A percentile compares a stretch with the other conserved stretches of the same genome.
These are phyloP conservation scores for Volucella zonaria DNA, from an alignment of 2,888 invertebrate genomes.

Conservation along the genomic window DNA sequence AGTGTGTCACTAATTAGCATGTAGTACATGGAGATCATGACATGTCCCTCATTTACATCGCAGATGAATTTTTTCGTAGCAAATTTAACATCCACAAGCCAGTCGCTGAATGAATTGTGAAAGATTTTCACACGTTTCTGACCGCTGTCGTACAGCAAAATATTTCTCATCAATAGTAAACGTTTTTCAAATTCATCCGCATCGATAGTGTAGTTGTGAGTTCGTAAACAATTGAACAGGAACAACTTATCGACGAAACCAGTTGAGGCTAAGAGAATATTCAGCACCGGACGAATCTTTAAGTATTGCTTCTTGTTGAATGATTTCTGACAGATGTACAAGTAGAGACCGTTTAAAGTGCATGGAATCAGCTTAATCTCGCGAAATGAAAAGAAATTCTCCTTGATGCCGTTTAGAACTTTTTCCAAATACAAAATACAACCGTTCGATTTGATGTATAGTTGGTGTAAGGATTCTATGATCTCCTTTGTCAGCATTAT, in stretches of 20 bases:
- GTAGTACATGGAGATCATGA: constrained; percentile 93
- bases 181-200: constrained; percentile 91
- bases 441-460: constrained; percentile 98
- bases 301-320: constrained; percentile 94
- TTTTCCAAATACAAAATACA: constrained; percentile 94
- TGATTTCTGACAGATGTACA: constrained; percentile 96
- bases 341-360: constrained; percentile 95
- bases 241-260: constrained; percentile 92
- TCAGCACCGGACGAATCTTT: constrained; percentile 92
- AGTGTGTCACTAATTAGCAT: constrained; percentile 87
- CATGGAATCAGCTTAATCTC: constrained; percentile 97
- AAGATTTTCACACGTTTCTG: constrained; percentile 86
- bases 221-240: constrained; percentile 91
- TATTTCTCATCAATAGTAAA: constrained; percentile 88
- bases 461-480: constrained; percentile 96
- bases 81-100: constrained; percentile 98
- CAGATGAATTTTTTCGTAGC: constrained; percentile 97
- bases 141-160: constrained; percentile 81
- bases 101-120: constrained; percentile 97
- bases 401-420: constrained; percentile 95
- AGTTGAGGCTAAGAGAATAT: constrained; percentile 93
- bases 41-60: constrained; percentile 93
- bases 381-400: constrained; percentile 94
- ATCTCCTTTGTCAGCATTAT: constrained; percentile 95
- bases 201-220: constrained; percentile 90